Percentiles rank a stretch among this genome's conserved stretches.
phyloP scores from a whole-genome alignment of 2,113 vertebrate species.

The Mormoops blainvillei region DNA sequence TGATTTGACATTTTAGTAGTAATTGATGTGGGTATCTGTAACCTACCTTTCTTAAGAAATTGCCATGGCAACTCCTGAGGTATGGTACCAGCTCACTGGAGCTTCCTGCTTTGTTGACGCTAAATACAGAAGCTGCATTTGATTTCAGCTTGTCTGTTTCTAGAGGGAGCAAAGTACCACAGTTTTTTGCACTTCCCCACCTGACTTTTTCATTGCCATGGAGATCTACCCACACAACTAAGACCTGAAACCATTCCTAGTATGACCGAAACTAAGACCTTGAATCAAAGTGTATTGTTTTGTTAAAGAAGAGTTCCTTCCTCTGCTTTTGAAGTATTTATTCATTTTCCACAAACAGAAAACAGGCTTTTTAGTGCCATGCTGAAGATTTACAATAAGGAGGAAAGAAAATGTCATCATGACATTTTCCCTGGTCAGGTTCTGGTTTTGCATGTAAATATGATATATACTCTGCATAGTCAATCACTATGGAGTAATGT shows the following conservation, averaged over 20 bases:
- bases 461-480: neutral
- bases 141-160: constrained; percentile 62
- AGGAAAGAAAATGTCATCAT: constrained; percentile 46
- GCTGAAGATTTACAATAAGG: constrained; percentile 43
- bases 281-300: constrained; percentile 58
- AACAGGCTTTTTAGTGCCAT: constrained; percentile 7
- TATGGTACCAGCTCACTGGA: constrained; percentile 38
- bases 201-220: constrained; percentile 66
- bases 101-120: constrained; percentile 32
- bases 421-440: constrained; percentile 35
- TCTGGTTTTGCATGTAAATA: constrained; percentile 33
- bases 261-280: neutral
- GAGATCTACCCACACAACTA: constrained; percentile 43
- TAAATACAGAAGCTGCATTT: constrained; percentile 58
- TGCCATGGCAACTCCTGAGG: constrained; percentile 28
- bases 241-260: constrained; percentile 18
- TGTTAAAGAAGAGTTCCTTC: constrained; percentile 21
- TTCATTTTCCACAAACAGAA: constrained; percentile 53
- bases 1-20: neutral
- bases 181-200: constrained; percentile 44
- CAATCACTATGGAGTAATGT: constrained; percentile 5
- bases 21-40: constrained; percentile 10
- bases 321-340: constrained; percentile 31
- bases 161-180: constrained; percentile 53
- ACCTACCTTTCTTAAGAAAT: constrained; percentile 35